These are phyloP conservation scores for Helicolenus hilgendorfi DNA, from an alignment of 2,797 vertebrate genomes.

Conservation along the genomic window DNA sequence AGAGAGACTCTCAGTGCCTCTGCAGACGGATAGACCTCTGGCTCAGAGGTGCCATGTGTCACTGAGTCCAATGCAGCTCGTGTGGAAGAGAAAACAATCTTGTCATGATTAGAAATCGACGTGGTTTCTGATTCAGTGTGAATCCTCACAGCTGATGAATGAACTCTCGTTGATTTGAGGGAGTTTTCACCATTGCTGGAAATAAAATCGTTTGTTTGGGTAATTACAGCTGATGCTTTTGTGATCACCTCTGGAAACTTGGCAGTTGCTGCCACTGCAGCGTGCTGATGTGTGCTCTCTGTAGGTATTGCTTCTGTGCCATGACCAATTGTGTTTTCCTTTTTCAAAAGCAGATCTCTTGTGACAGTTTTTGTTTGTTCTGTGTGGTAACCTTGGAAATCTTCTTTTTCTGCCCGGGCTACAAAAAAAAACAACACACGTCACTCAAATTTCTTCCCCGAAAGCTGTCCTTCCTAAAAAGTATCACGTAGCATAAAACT, in stretches of 20 bases:
- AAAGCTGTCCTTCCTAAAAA: background rate
- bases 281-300: conserved; percentile 52
- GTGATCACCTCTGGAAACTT: conserved; percentile 46
- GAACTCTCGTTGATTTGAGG: conserved; percentile 11
- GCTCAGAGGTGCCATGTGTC: conserved; percentile 66
- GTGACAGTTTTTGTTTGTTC: conserved; percentile 70
- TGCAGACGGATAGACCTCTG: conserved; percentile 59
- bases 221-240: conserved; percentile 19
- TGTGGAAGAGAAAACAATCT: conserved; percentile 47
- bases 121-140: conserved; percentile 42
- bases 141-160: conserved; percentile 27
- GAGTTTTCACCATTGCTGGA: conserved; percentile 38
- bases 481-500: background rate
- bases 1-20: conserved; percentile 49
- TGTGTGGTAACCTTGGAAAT: conserved; percentile 63
- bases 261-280: conserved; percentile 14
- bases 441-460: conserved; percentile 21
- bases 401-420: conserved; percentile 52
- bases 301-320: conserved; percentile 52
- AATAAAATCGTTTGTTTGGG: conserved; percentile 26
- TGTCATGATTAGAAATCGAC: conserved; percentile 69
- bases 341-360: conserved; percentile 60
- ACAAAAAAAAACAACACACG: conserved; percentile 31
- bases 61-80: conserved; percentile 53
- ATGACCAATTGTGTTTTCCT: conserved; percentile 52